Evolutionary conservation across 2,888 invertebrate species (phyloP).

Genomic region (Campaea margaritaria): DNA sequence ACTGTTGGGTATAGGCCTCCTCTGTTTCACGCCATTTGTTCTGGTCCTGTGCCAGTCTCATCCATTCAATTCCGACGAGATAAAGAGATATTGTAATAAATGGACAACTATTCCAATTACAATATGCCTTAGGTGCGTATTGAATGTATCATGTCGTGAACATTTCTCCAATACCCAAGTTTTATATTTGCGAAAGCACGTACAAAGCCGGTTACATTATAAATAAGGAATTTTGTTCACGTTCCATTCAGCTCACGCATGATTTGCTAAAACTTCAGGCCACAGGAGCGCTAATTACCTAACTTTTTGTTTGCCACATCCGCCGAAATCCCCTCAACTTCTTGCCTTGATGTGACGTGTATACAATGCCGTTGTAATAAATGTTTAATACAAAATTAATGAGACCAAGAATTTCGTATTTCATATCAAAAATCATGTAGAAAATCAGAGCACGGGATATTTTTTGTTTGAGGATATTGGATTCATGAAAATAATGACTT

Average conservation of each 20-base stretch:
- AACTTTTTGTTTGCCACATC: slow-evolving; percentile 63
- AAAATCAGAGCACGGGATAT: too few relatives aligned
- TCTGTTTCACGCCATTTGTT: too few relatives aligned
- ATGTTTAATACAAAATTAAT: slow-evolving; percentile 11
- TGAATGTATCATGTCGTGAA: not conserved
- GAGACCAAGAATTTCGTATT: not conserved
- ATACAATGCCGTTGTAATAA: slow-evolving; percentile 25
- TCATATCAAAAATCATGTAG: too few relatives aligned
- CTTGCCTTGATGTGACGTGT: slow-evolving; percentile 45
- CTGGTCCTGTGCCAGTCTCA: too few relatives aligned
- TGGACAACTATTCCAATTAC: too few relatives aligned
- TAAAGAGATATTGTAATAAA: too few relatives aligned
- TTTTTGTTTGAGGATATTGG: too few relatives aligned
- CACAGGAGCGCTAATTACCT: slow-evolving; percentile 64
- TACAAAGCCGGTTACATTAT: slow-evolving; percentile 34
- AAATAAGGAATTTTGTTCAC: slow-evolving; percentile 36
- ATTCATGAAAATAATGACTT: too few relatives aligned
- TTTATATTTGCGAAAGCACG: slow-evolving; percentile 1
- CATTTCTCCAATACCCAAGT: slow-evolving; percentile 21
- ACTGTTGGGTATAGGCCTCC: too few relatives aligned
- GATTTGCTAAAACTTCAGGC: slow-evolving; percentile 53
- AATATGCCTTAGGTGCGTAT: not conserved
- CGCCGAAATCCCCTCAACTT: slow-evolving; percentile 49
- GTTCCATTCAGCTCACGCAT: slow-evolving; percentile 53
- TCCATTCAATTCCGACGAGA: too few relatives aligned